Evolutionary conservation across 2,888 invertebrate species (phyloP), one percentile per base, ranked within the genome.

Genomic region (Zeuzera pyrina): DNA sequence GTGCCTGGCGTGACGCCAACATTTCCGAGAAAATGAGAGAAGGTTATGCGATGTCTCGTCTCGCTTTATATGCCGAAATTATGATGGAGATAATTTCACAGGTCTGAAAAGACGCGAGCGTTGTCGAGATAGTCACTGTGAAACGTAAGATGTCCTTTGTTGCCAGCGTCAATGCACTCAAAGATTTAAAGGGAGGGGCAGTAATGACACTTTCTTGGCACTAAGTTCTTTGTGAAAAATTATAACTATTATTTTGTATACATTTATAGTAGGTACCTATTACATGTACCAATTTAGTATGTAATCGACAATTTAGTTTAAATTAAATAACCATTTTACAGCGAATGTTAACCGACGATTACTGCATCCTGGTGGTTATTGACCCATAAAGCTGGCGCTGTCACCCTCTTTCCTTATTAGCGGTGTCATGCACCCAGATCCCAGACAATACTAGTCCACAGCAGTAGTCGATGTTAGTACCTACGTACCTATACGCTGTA

Each of bases 31-130:
- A 81, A 65, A 52, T 55, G 66, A 57, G 62, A 70, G 79, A 83
- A 81, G 78, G 78, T 81, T 81, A 79, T 71, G 67, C 63, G 76
- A 74, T 63, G 79, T 78, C 77, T 79, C 76, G 78, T 67, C 68
- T 62, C 68, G 60, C 66, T 76, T 71, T 73, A 76, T 73, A 79
- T 71, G 72, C 77, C 73, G 73, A 79, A 81, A 78, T 76, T 65
- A 72, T 69, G 61, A 68, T 64, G 54, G 54, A 67, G 59, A 67
- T 66, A 69, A 70, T 77, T 72, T 60, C 50, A 50, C 42, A 29
- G 19, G 11, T 27, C 24, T n/a, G 15, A 6, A 25, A 19, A 25
- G 15, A 15, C 30, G 16, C 30, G 35, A 23, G 37, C 21, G 22
- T 30, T 21, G 38, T 45, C 46, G 12, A 15, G 15, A 47, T 39